A percentile compares a stretch with the other conserved stretches of the same genome.
These are phyloP conservation scores for Sardina pilchardus DNA, from an alignment of 2,113 vertebrate species.

Conservation along the genomic window DNA sequence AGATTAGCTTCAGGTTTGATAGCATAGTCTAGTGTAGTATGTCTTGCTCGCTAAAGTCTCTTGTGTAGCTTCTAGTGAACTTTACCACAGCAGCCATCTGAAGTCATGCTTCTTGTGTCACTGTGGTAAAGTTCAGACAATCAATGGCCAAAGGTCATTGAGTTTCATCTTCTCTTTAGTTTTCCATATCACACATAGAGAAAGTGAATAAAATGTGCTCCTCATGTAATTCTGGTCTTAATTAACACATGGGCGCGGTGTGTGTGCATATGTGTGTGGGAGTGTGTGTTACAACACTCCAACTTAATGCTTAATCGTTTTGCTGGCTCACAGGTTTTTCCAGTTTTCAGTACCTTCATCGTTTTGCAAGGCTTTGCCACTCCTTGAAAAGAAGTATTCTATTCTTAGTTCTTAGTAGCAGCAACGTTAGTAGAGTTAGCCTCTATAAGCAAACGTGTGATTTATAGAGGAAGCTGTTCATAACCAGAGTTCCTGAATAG, in stretches of 20 bases:
- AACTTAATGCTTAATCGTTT: background rate
- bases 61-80: background rate
- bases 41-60: background rate
- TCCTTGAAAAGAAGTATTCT: background rate
- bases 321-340: slow-evolving; percentile 3
- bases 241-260: background rate
- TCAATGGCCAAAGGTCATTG: background rate
- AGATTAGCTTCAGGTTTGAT: background rate
- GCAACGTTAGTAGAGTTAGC: background rate
- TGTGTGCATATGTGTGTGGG: no score
- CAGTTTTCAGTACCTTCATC: background rate
- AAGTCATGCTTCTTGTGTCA: no score
- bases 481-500: background rate
- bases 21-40: background rate
- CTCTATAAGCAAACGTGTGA: background rate
- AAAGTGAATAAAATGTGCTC: no score
- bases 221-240: no score
- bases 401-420: background rate
- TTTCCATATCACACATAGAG: background rate
- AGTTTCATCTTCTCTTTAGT: background rate
- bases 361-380: background rate
- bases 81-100: no score
- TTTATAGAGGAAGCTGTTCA: background rate
- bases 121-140: background rate
- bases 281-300: background rate